Evolutionary conservation across 2,888 invertebrate species (phyloP).

Genomic region (Ptilodon capucinus): DNA sequence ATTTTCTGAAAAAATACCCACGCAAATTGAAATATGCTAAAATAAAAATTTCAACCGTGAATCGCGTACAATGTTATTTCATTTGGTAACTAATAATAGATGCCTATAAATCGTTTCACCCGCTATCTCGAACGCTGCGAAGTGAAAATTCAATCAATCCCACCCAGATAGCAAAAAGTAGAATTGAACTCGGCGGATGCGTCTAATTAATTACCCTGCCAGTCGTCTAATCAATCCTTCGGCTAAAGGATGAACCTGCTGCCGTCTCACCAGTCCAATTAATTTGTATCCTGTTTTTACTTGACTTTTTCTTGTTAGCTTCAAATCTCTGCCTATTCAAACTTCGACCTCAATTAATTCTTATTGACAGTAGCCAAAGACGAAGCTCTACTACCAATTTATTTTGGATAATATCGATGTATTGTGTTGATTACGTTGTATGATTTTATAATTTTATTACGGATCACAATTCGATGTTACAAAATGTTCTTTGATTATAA

Average conservation of each 20-base stretch:
- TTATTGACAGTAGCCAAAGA: constrained; percentile 9
- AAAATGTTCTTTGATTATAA: too few species aligned
- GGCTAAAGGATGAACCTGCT: constrained; percentile 41
- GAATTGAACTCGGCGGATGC: constrained; percentile 47
- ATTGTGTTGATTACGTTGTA: constrained; percentile 3
- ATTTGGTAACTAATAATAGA: neutral
- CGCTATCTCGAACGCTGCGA: constrained; percentile 3
- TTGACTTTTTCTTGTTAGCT: constrained; percentile 19
- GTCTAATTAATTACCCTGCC: constrained; percentile 56
- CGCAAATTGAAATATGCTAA: too few species aligned
- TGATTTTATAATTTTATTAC: neutral
- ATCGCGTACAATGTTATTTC: neutral
- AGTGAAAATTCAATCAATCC: constrained; percentile 48
- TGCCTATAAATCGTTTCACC: neutral
- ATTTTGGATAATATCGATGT: neutral
- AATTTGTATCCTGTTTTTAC: constrained; percentile 39
- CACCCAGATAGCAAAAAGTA: constrained; percentile 47
- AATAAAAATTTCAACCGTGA: neutral
- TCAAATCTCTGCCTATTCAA: constrained; percentile 18
- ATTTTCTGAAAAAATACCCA: too few species aligned
- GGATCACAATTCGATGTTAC: too few species aligned
- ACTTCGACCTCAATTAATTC: constrained; percentile 20
- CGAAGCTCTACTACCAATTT: neutral
- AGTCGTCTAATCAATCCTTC: constrained; percentile 53
- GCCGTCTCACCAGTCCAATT: constrained; percentile 37